These are phyloP conservation scores for Plagiodera versicolora DNA, from an alignment of 2,888 invertebrate genomes.

Conservation along the genomic window DNA sequence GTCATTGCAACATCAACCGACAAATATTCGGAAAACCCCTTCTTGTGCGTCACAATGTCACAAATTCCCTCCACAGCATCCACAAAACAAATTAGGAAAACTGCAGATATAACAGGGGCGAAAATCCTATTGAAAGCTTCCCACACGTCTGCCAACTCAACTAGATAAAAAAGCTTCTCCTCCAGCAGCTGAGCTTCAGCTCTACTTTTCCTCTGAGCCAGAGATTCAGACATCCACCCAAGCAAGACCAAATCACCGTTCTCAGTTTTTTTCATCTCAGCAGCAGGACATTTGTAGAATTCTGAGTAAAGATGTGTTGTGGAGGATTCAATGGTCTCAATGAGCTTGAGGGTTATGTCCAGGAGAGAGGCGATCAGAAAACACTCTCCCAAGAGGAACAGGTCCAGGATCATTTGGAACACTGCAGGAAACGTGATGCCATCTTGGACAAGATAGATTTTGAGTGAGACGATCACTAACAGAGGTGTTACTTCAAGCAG, in stretches of 20 bases:
- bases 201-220: constrained; percentile 15
- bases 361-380: constrained; percentile 6
- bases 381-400: constrained; percentile 19
- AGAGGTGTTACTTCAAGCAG: neutral
- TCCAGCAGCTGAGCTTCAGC: constrained; percentile 5
- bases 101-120: constrained; percentile 1
- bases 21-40: neutral
- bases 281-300: constrained; percentile 23
- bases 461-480: neutral
- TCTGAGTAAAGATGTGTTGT: constrained; percentile 13
- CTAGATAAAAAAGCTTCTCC: neutral
- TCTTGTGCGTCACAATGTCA: neutral
- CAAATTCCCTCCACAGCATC: constrained; percentile 1
- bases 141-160: constrained; percentile 8
- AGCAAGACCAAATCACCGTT: constrained; percentile 22
- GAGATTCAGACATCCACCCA: constrained; percentile 22
- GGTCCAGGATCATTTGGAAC: constrained; percentile 11
- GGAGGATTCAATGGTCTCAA: constrained; percentile 4
- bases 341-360: constrained; percentile 8
- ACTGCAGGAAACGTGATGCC: neutral
- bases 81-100: constrained; percentile 6
- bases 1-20: neutral
- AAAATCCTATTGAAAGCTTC: constrained; percentile 18
- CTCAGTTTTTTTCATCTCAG: constrained; percentile 21
- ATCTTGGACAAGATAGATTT: constrained; percentile 8